Base-by-base conservation (phyloP, 2,113 vertebrate genomes). In the Scomber japonicus region DNA sequence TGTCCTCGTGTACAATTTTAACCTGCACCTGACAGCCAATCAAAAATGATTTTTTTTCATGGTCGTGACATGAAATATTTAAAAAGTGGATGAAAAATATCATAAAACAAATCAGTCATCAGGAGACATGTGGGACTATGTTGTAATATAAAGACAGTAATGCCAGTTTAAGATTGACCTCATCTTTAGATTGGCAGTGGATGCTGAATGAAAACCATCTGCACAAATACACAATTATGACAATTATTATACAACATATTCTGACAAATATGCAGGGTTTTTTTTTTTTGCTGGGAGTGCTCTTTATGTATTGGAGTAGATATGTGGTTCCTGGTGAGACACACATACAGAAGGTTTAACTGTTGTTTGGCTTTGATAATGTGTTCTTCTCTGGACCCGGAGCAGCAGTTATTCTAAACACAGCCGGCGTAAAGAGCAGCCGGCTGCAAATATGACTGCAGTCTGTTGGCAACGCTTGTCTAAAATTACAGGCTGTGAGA, bases 401-500 rank as follows among this genome's bases (percentile, higher is more conserved):
- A 78, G 15, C 51, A 44, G 49, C 8, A 44, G 30, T 56, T 11
- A 11, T 57, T 71, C n/a, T 56, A 11, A 71, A 69, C 48, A 53
- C 24, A 51, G 24, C 24, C 63, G 12, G 40, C 24, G 50, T 40
- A 21, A 40, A 49, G 50, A 63, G 48, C 30, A 68, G 16, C 50
- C 15, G 16, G 3, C 70, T 49, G 30, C 40, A 55, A 65, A 76
- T 61, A 31, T 40, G 21, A 40, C 50, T 60, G 15, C 67, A 49
- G 10, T 19, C 46, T 46, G n/a, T 55, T 1, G n/a, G 48, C 57
- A 3, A 27, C 30, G 49, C 62, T 19, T 57, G 72, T 74, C 69
- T 82, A 60, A 56, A 68, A 27, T 59, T 21, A 54, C 27, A 27
- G 53, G 35, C 78, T 71, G 64, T 13, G 19, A 62, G 21, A 67